Evolutionary conservation across 2,113 vertebrate species (phyloP).

Genomic region (Ammodytes dubius): DNA sequence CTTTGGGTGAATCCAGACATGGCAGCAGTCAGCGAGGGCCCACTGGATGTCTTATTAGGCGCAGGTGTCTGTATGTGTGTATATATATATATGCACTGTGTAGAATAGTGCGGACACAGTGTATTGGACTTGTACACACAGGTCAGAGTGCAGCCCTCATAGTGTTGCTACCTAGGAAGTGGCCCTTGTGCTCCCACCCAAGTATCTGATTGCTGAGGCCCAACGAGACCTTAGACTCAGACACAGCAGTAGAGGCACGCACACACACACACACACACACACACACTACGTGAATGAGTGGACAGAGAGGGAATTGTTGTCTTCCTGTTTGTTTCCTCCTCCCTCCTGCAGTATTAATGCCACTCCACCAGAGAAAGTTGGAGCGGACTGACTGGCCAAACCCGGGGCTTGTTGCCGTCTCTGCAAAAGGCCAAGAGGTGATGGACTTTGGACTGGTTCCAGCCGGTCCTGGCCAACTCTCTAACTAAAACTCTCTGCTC

Average conservation of each 20-base stretch:
- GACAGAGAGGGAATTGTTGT: conserved; percentile 76
- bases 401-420: conserved; percentile 74
- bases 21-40: conserved; percentile 46
- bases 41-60: conserved; percentile 77
- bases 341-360: conserved; percentile 83
- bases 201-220: conserved; percentile 73
- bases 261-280: conserved; percentile 16
- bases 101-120: conserved; percentile 36
- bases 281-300: conserved; percentile 58
- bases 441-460: conserved; percentile 79
- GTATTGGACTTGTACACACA: conserved; percentile 40
- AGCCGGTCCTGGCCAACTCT: conserved; percentile 73
- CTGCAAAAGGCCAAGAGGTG: conserved; percentile 80
- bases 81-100: conserved; percentile 50
- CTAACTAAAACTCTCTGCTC: conserved; percentile 72
- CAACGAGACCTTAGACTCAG: conserved; percentile 71
- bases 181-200: conserved; percentile 79
- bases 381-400: conserved; percentile 70
- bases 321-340: conserved; percentile 80
- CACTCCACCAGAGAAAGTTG: conserved; percentile 77
- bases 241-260: conserved; percentile 62
- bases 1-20: conserved; percentile 49
- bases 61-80: conserved; percentile 57
- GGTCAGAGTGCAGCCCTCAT: conserved; percentile 70
- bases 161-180: conserved; percentile 86